These are phyloP conservation scores for Gobio gobio DNA, from an alignment of 2,113 vertebrate genomes.

Conservation along the genomic window DNA sequence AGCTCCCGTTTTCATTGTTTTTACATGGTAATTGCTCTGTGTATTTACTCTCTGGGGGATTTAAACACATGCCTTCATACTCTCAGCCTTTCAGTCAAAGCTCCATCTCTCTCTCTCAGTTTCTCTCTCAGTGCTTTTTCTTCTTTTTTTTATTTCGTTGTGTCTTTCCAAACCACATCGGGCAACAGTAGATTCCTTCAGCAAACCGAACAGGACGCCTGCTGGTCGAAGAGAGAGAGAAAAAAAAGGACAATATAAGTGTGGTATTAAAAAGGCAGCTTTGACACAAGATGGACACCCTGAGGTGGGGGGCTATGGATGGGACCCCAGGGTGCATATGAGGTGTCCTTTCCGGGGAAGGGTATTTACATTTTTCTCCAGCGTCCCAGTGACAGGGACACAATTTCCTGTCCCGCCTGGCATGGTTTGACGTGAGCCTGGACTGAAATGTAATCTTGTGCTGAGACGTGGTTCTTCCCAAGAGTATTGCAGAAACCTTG, in stretches of 20 bases:
- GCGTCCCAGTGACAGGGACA: constrained; percentile 79
- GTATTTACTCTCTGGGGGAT: constrained; percentile 59
- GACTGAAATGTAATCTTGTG: constrained; percentile 81
- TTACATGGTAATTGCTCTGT: constrained; percentile 64
- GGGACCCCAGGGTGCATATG: constrained; percentile 75
- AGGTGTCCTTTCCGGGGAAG: constrained; percentile 71
- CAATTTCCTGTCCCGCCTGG: constrained; percentile 83
- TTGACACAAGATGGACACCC: constrained; percentile 79
- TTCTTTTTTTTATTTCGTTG: background rate
- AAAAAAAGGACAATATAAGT: constrained; percentile 57
- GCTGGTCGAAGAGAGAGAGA: constrained; percentile 4
- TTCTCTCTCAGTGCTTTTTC: constrained; percentile 12
- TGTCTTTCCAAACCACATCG: constrained; percentile 49
- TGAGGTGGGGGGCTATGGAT: constrained; percentile 64
- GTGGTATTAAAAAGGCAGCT: constrained; percentile 72
- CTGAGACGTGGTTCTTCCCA: constrained; percentile 69
- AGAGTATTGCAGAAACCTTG: constrained; percentile 73
- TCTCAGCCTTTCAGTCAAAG: constrained; percentile 36
- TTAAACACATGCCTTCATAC: constrained; percentile 60
- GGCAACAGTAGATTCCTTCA: constrained; percentile 48
- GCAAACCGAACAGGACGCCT: constrained; percentile 54
- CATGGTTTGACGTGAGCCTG: constrained; percentile 74
- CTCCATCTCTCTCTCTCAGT: constrained; percentile 24
- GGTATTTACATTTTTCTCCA: constrained; percentile 80
- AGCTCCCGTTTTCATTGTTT: constrained; percentile 60